Evolutionary conservation across 2,888 invertebrate genomes (phyloP).

Genomic region (Elmis aenea): DNA sequence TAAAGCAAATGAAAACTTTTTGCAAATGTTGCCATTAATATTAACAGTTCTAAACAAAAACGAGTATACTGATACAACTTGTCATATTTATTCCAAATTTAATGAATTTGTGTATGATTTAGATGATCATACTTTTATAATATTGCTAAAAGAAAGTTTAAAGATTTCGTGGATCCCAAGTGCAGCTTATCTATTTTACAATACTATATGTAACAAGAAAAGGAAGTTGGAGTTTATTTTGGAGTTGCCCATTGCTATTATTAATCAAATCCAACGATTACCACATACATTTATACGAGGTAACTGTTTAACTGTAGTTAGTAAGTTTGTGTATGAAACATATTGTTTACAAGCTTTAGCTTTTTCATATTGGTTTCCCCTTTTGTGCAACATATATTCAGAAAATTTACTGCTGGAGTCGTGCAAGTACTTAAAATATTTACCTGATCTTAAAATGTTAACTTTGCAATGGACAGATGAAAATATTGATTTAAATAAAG

Average conservation of each 20-base stretch:
- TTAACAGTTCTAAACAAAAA: slow-evolving; percentile 29
- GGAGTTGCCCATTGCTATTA: too few species aligned
- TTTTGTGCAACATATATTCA: too few species aligned
- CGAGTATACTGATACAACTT: slow-evolving; percentile 24
- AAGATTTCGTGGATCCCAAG: slow-evolving; percentile 28
- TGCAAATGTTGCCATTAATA: slow-evolving; percentile 14
- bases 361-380: too few species aligned
- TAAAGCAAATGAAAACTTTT: slow-evolving; percentile 7
- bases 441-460: too few species aligned
- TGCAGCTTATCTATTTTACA: slow-evolving; percentile 28
- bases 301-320: slow-evolving; percentile 21
- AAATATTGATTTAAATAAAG: slow-evolving; percentile 1
- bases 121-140: slow-evolving; percentile 16
- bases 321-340: slow-evolving; percentile 11
- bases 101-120: slow-evolving; percentile 21
- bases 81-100: slow-evolving; percentile 17
- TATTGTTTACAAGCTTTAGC: slow-evolving; percentile 6
- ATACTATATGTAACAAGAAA: neutral
- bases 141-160: slow-evolving; percentile 25
- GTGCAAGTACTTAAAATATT: too few species aligned
- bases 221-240: too few species aligned
- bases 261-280: slow-evolving; percentile 21
- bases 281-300: slow-evolving; percentile 32
- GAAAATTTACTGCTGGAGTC: too few species aligned
- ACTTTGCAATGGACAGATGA: too few species aligned